Percentiles rank a stretch among this genome's conserved stretches.
These are phyloP conservation scores for Cotesia vestalis DNA, from an alignment of 1,140 invertebrate genomes.

Conservation along the genomic window DNA sequence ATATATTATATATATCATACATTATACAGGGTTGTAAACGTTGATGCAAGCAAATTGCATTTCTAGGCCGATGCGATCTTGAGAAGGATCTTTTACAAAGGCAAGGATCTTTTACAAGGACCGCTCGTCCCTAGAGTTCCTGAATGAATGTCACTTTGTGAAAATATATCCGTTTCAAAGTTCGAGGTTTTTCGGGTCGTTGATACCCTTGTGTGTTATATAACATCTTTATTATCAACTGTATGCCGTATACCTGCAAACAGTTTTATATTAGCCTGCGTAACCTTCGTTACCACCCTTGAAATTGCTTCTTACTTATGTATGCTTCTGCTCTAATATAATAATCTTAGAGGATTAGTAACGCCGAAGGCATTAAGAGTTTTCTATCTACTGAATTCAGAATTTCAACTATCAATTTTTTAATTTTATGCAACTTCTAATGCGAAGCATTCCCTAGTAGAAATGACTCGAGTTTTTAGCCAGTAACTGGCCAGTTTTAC, in stretches of 20 bases:
- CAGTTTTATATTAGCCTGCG: too few relatives aligned
- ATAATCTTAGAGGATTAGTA: slow-evolving; percentile 42
- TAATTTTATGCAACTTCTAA: too few relatives aligned
- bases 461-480: too few relatives aligned
- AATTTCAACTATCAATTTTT: too few relatives aligned
- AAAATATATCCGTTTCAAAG: slow-evolving; percentile 67
- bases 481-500: too few relatives aligned
- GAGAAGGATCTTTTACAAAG: slow-evolving; percentile 64
- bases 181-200: slow-evolving; percentile 46
- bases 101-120: slow-evolving; percentile 37
- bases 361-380: slow-evolving; percentile 29
- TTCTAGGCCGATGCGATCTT: slow-evolving; percentile 5
- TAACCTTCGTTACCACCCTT: neutral
- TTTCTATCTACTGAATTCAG: too few relatives aligned
- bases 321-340: slow-evolving; percentile 12
- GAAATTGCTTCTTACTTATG: neutral
- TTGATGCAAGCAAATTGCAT: slow-evolving; percentile 1
- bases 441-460: too few relatives aligned
- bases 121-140: slow-evolving; percentile 37
- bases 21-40: neutral
- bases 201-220: neutral
- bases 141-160: slow-evolving; percentile 62
- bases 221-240: neutral
- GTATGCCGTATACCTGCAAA: neutral
- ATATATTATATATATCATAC: too few relatives aligned